phyloP scores from a whole-genome alignment of 2,888 invertebrate genomes.

The Hirudinaria manillensis region DNA sequence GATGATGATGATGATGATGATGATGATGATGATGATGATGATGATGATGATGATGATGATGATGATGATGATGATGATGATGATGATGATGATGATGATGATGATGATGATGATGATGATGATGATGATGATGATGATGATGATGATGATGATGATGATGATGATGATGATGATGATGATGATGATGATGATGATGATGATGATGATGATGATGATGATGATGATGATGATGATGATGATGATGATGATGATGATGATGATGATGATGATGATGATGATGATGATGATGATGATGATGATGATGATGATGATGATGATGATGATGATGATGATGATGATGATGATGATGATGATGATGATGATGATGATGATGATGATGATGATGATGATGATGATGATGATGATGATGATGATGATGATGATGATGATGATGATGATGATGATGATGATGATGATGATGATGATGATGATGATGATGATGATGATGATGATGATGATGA shows the following conservation, averaged over 20 bases:
- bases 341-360: constrained; percentile 19
- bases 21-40: constrained; percentile 24
- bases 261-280: constrained; percentile 24
- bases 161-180: constrained; percentile 25
- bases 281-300: constrained; percentile 19
- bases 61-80: constrained; percentile 25
- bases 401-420: constrained; percentile 23
- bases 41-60: constrained; percentile 22
- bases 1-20: constrained; percentile 23
- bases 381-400: constrained; percentile 20
- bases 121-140: constrained; percentile 22
- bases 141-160: constrained; percentile 24
- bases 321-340: constrained; percentile 23
- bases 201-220: constrained; percentile 26
- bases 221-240: constrained; percentile 23
- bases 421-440: constrained; percentile 24
- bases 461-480: constrained; percentile 12
- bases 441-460: constrained; percentile 14
- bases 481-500: constrained; percentile 19
- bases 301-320: constrained; percentile 26
- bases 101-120: constrained; percentile 24
- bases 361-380: constrained; percentile 24
- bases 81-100: constrained; percentile 19
- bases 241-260: constrained; percentile 22
- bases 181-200: constrained; percentile 19